phyloP scores from a whole-genome alignment of 2,113 vertebrate species.

The Syngnathoides biaculeatus region DNA sequence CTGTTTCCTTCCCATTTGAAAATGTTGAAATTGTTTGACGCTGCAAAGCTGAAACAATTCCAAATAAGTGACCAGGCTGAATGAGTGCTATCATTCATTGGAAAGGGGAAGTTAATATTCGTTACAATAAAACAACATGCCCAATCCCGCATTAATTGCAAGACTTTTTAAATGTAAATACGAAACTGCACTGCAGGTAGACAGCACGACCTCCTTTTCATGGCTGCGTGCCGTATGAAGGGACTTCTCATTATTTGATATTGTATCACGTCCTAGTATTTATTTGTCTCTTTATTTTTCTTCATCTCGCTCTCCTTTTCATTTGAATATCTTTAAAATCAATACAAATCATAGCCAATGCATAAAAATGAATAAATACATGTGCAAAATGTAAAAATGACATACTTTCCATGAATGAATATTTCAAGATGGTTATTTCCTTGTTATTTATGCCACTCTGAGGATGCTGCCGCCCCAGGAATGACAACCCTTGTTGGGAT shows the following conservation, averaged over 20 bases:
- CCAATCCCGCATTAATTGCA: background rate
- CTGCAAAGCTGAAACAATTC: too few relatives aligned
- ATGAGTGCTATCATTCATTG: too few relatives aligned
- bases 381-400: constrained; percentile 12
- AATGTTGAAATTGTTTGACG: background rate
- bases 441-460: constrained; percentile 49
- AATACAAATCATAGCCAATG: constrained; percentile 56
- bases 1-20: too few relatives aligned
- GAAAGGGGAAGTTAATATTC: too few relatives aligned
- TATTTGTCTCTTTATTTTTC: background rate
- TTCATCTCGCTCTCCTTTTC: constrained; percentile 16
- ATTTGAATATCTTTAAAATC: constrained; percentile 53
- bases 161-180: background rate
- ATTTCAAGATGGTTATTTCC: constrained; percentile 59
- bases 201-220: background rate
- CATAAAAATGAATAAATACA: constrained; percentile 8
- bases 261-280: background rate
- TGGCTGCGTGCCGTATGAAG: background rate
- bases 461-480: constrained; percentile 51
- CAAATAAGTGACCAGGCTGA: too few relatives aligned
- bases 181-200: too few relatives aligned
- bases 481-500: constrained; percentile 71
- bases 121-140: too few relatives aligned
- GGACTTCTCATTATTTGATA: background rate
- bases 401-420: constrained; percentile 51